phyloP scores from a whole-genome alignment of 2,797 vertebrate genomes.

The Garrulus glandarius region DNA sequence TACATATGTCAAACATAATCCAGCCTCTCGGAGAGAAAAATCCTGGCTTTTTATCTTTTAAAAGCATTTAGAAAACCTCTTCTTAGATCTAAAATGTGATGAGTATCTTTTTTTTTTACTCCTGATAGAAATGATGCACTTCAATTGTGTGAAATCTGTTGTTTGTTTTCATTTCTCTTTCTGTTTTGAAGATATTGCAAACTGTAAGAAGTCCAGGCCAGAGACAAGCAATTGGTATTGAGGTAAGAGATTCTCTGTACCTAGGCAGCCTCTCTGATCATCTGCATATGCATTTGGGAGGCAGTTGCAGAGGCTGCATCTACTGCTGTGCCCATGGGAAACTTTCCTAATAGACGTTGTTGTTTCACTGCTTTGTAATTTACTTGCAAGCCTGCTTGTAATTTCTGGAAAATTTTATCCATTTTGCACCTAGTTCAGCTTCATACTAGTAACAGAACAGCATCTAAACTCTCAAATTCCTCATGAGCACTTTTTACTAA shows the following conservation, averaged over 20 bases:
- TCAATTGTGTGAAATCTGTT: neutral
- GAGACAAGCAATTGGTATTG: constrained; percentile 91
- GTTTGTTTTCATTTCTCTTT: neutral
- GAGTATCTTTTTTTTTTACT: neutral
- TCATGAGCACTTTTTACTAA: neutral
- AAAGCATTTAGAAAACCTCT: neutral
- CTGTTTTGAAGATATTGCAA: constrained; percentile 87
- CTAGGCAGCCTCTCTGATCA: neutral
- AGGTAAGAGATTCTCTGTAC: constrained; percentile 77
- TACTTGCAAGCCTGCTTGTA: neutral
- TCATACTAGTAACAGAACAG: neutral
- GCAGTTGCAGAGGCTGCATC: neutral
- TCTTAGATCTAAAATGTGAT: neutral
- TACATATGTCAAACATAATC: neutral
- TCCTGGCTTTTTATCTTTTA: neutral
- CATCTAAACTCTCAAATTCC: neutral
- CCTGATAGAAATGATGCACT: neutral
- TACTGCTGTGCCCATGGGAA: neutral
- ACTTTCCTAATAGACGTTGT: rapidly evolving
- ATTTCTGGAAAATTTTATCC: neutral
- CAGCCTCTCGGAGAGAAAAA: neutral
- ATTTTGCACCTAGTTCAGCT: neutral
- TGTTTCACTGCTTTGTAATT: neutral
- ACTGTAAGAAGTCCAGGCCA: constrained; percentile 90
- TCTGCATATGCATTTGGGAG: neutral